Base-by-base conservation (phyloP, 2,113 vertebrate species). In the Pycnonotus jocosus region DNA sequence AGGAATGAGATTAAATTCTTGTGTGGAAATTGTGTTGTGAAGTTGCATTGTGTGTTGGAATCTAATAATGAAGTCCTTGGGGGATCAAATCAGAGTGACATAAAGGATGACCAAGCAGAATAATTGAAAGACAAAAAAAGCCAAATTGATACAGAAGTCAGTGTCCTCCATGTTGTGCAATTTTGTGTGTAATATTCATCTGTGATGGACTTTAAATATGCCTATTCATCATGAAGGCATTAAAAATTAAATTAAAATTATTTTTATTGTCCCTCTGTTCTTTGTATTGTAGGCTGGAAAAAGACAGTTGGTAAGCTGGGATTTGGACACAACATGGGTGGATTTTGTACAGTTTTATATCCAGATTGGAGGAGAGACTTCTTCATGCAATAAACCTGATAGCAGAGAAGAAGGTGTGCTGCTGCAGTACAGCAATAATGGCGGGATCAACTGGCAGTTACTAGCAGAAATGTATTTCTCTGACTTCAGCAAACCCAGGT, bases 321-420 rank as follows among this genome's bases (percentile, higher is more conserved):
- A 99, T 90, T 96, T 99, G 97, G 99, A 99, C 95, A 99, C 99
- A 1, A 99, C 99, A 16, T 99, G 99, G 99, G 99, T 99, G 30
- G 99, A 99, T 97, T 99, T 99, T 96, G 98, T 99, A 45, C 99
- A 99, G 98, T 99, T 99, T 98, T 99, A 99, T 96, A 98, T 99
- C 90, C 99, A 99, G 45, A 99, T 99, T 77, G 99, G 99, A 10
- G 99, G 99, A 95, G 99, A 99, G 54, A 98, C 96, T 74, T 80
- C 98, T 6, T 98, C 98, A 3, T 99, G 99, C 95, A 99, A 99
- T 97, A 98, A 98, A 92, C 99, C 99, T 0, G 99, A 99, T 96
- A 99, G 98, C 98, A 98, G 99, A 80, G 99, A 99, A 92, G 99
- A 99, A 93, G 99, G 99, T 10, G 98, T 99, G 56, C 97, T 99